These are phyloP conservation scores for Gorsachius goisagi DNA, from an alignment of 2,113 vertebrate genomes.

Conservation along the genomic window DNA sequence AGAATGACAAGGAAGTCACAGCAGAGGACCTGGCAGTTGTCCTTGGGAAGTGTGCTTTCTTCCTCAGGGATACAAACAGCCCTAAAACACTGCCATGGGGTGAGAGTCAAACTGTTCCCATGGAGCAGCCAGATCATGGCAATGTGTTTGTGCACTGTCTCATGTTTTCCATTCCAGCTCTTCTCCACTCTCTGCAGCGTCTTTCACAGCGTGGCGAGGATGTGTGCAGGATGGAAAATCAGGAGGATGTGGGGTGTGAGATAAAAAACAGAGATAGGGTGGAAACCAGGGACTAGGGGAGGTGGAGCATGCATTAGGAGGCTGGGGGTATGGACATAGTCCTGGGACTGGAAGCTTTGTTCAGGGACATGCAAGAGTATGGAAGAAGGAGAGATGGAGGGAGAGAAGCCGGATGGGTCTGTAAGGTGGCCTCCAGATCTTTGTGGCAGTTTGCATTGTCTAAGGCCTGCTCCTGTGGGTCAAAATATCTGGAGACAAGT, in stretches of 20 bases:
- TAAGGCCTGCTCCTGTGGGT: not conserved
- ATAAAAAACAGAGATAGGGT: not conserved
- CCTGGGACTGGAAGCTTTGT: not conserved
- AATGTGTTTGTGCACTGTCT: not conserved
- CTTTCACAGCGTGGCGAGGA: not conserved
- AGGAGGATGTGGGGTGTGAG: not conserved
- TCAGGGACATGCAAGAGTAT: not conserved
- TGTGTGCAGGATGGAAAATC: not conserved
- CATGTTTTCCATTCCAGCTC: not conserved
- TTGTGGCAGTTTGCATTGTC: not conserved
- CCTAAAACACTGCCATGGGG: not conserved
- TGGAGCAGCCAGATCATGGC: not conserved
- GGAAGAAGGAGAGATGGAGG: not conserved
- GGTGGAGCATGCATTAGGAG: not conserved
- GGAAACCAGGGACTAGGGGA: not conserved
- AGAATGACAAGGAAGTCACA: not conserved
- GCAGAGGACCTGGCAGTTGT: not conserved
- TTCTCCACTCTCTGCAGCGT: not conserved
- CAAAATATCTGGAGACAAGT: not conserved
- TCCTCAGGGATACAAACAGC: not conserved
- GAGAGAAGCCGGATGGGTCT: fast-evolving
- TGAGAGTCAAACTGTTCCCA: not conserved
- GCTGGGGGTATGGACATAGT: not conserved
- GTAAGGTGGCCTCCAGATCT: not conserved
- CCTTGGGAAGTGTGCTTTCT: not conserved